Evolutionary conservation across 2,797 vertebrate genomes (phyloP).

Genomic region (Phaenicophaeus curvirostris): DNA sequence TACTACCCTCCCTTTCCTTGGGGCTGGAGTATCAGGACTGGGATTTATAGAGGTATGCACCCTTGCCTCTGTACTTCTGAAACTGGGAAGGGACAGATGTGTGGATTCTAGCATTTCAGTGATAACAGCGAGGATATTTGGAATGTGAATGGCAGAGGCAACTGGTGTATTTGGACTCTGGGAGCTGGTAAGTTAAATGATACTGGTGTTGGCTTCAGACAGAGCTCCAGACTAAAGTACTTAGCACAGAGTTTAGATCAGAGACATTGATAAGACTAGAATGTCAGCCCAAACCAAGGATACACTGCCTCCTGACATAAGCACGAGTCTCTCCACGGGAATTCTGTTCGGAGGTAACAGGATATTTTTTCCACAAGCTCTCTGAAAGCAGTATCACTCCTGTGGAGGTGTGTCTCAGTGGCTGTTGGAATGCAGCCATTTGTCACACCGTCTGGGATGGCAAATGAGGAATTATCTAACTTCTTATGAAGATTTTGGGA

Average conservation of each 20-base stretch:
- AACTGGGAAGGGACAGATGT: background rate
- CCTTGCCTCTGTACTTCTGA: background rate
- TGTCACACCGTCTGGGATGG: background rate
- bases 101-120: background rate
- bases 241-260: conserved; percentile 27
- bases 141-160: background rate
- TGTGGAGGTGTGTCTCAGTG: background rate
- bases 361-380: background rate
- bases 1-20: background rate
- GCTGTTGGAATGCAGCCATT: background rate
- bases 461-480: background rate
- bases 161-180: background rate
- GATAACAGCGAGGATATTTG: background rate
- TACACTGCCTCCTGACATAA: background rate
- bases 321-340: background rate
- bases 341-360: background rate
- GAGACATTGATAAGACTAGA: conserved; percentile 39
- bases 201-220: background rate
- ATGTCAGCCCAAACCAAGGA: background rate
- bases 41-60: background rate
- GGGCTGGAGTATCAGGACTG: background rate
- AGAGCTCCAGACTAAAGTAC: background rate
- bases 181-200: conserved; percentile 9
- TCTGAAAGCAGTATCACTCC: background rate
- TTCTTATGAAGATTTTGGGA: background rate